These are phyloP conservation scores for Frieseomelitta varia DNA, from an alignment of 1,140 invertebrate genomes.

Conservation along the genomic window DNA sequence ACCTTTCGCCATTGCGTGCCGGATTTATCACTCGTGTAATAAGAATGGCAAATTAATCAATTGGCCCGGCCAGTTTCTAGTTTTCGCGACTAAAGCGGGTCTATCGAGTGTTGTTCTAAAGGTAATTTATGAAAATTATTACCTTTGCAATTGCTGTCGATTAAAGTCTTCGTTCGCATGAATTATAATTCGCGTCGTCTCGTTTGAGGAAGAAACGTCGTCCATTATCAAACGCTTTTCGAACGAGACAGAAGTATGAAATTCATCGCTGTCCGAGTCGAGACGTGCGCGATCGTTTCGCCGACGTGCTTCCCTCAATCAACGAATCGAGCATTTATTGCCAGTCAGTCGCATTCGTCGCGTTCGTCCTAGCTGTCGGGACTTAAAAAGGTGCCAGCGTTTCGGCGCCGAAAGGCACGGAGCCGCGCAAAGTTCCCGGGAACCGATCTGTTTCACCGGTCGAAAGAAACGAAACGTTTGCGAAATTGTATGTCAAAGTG, in stretches of 20 bases:
- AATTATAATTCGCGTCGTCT: not conserved
- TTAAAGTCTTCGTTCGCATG: not conserved
- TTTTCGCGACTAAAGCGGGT: not conserved
- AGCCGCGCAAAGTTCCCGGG: conserved; percentile 23
- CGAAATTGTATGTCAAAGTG: not conserved
- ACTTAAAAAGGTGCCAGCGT: conserved; percentile 11
- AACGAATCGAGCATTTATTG: conserved; percentile 31
- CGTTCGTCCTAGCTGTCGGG: not conserved
- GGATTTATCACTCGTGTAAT: not conserved
- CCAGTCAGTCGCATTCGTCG: conserved; percentile 12
- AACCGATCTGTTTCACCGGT: not conserved
- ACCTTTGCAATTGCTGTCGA: not conserved
- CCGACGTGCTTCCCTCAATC: conserved; percentile 8
- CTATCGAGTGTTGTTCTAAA: not conserved
- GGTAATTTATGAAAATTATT: not conserved
- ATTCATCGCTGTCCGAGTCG: conserved; percentile 18
- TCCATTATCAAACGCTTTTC: not conserved
- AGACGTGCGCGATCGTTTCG: not conserved
- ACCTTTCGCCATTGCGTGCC: not conserved
- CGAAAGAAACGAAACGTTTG: not conserved
- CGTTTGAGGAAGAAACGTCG: not conserved
- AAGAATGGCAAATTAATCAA: conserved; percentile 15
- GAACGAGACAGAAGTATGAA: conserved; percentile 6
- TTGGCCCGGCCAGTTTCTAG: not conserved
- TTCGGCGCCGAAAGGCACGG: conserved; percentile 13